Percentiles rank a stretch among this genome's conserved stretches.
phyloP scores from a whole-genome alignment of 2,113 vertebrate species.

The western clawed frog (Xenopus tropicalis) region UCB_Xtro_10.0 CM004451.2:56159001-56159500 shows the following conservation, averaged over 20 bases:
- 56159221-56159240: constrained; percentile 58
- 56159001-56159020: too few relatives aligned
- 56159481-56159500: too few relatives aligned
- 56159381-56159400: too few relatives aligned
- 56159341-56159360: too few relatives aligned
- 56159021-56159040: too few relatives aligned
- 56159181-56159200: constrained; percentile 49
- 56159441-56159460: too few relatives aligned
- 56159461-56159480: too few relatives aligned
- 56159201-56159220: constrained; percentile 51
- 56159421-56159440: too few relatives aligned
- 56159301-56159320: not conserved
- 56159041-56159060: too few relatives aligned
- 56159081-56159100: constrained; percentile 68
- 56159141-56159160: constrained; percentile 30
- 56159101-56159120: constrained; percentile 95
- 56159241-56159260: constrained; percentile 65
- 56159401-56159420: too few relatives aligned
- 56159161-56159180: constrained; percentile 27
- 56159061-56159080: not conserved
- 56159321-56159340: constrained; percentile 20
- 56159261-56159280: constrained; percentile 75
- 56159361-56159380: too few relatives aligned
- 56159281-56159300: constrained; percentile 65
- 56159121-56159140: constrained; percentile 74